These are phyloP conservation scores for Drosophila kepulauana DNA, from an alignment of 1,140 invertebrate species.

Conservation along the genomic window DNA sequence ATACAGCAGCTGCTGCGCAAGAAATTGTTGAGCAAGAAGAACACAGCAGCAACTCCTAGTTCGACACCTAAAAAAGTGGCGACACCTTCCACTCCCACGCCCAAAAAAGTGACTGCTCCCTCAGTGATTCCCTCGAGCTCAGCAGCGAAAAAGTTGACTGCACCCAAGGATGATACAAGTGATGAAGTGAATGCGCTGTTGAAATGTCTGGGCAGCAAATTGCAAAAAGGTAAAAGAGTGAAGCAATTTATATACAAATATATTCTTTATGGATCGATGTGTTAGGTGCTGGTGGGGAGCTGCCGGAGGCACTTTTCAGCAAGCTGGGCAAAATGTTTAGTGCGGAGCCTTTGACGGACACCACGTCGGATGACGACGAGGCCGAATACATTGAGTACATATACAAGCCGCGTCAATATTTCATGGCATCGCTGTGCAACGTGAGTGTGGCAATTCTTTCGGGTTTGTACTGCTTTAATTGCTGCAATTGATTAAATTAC, in stretches of 20 bases:
- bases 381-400: conserved; percentile 83
- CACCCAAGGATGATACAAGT: conserved; percentile 9
- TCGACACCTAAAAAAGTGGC: background rate
- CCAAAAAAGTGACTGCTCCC: background rate
- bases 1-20: conserved; percentile 64
- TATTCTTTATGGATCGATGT: background rate
- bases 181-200: conserved; percentile 53
- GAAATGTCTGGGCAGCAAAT: conserved; percentile 57
- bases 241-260: background rate
- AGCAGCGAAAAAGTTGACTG: background rate
- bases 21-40: conserved; percentile 60
- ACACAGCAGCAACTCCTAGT: background rate
- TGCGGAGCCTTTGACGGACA: conserved; percentile 67
- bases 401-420: conserved; percentile 78
- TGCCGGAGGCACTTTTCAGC: conserved; percentile 56
- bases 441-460: conserved; percentile 38
- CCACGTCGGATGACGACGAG: conserved; percentile 65
- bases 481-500: background rate
- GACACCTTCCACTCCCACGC: background rate
- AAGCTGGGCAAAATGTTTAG: conserved; percentile 75
- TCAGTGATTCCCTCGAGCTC: background rate
- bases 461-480: background rate
- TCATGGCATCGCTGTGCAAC: conserved; percentile 77
- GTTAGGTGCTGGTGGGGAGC: conserved; percentile 48
- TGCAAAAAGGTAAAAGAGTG: conserved; percentile 50